phyloP scores from a whole-genome alignment of 2,888 invertebrate genomes.

The Hartigia nigra region DNA sequence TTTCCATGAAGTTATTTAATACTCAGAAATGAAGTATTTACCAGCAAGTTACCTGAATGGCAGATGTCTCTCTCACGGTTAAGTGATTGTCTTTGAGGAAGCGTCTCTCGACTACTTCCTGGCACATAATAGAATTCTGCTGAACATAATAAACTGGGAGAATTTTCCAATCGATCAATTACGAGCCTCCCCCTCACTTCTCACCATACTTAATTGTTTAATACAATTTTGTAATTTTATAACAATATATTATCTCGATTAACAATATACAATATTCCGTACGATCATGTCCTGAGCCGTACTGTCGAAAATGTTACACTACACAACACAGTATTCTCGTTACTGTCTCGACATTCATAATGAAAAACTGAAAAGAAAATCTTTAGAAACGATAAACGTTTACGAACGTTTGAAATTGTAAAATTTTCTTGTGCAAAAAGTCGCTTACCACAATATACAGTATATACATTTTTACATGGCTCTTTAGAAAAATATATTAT shows the following conservation, averaged over 20 bases:
- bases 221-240: constrained; percentile 32
- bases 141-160: neutral
- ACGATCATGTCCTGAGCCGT: neutral
- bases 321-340: neutral
- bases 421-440: constrained; percentile 55
- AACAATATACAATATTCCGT: constrained; percentile 38
- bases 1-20: neutral
- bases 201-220: neutral
- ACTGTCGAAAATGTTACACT: neutral
- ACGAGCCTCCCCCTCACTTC: neutral
- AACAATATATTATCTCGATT: constrained; percentile 46
- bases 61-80: neutral
- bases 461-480: constrained; percentile 54
- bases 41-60: neutral
- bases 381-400: constrained; percentile 25
- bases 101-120: too few species aligned
- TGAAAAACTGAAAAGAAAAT: neutral
- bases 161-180: neutral
- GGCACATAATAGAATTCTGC: neutral
- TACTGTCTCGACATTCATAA: neutral
- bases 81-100: too few species aligned
- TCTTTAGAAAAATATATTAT: constrained; percentile 56
- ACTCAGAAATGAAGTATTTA: neutral
- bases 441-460: constrained; percentile 58
- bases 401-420: constrained; percentile 58